Evolutionary conservation across 2,888 invertebrate genomes (phyloP), one percentile per base, ranked within the genome.

Genomic region (Agrenia bidenticulata): DNA sequence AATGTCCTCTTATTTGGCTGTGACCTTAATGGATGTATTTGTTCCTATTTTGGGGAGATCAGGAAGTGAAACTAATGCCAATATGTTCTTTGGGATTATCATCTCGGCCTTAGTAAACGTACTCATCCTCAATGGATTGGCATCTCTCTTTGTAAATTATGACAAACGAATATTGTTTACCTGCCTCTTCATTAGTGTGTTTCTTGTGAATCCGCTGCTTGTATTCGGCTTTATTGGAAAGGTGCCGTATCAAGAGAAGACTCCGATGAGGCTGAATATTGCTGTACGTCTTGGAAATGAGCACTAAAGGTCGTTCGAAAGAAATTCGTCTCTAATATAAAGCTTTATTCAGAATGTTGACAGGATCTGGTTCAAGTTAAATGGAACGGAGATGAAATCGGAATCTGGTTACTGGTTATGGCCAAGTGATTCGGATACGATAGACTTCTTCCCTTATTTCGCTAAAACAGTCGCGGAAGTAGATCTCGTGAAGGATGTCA

Each of bases 161-260:
- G 56, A 62, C 24, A 69, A 65, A 39, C n/a, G 57, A 11, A 55
- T 67, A 24, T 19, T 69, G 7, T 57, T 69, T 41, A 58, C 64
- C 7, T 65, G 64, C 49, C 39, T 74, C 11, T 32, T 70, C n/a
- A 42, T 59, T n/a, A 54, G 61, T 32, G 64, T 75, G 26, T 65
- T 76, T 41, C 51, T 69, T 1, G 27, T 67, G 4, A 75, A 73
- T 59, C 66, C 69, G 1, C 23, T 71, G 23, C 42, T 76, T 4
- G 68, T 68, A 15, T 69, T 69, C 60, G 75, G 75, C n/a, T 73
- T 73, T 51, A 54, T 76, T 51, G 76, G 76, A 11, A 73, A 70
- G 62, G 60, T 75, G 37, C 74, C 76, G 1, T 76, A 72, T 51
- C 65, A 65, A 24, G 72, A 72, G 49, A 74, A 73, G 61, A 73